Percentiles rank a stretch among this genome's conserved stretches.
Evolutionary conservation across 2,888 invertebrate genomes (phyloP).

Genomic region (Belgica antarctica): DNA sequence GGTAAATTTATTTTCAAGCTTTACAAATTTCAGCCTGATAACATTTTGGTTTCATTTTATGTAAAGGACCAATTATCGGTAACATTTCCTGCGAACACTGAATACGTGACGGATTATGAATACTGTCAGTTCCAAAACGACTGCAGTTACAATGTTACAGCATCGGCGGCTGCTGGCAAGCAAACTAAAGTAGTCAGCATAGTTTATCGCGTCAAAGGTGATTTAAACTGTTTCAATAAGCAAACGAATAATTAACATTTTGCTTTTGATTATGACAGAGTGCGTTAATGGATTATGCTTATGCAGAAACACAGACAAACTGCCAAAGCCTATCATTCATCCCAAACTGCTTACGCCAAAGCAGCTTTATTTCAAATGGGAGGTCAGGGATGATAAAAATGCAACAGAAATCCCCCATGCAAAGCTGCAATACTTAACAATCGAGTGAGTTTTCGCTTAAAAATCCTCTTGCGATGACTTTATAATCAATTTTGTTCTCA

Average conservation of each 20-base stretch:
- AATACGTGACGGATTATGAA: background rate
- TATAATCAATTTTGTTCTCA: too few species aligned
- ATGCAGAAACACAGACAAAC: slow-evolving; percentile 48
- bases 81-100: slow-evolving; percentile 11
- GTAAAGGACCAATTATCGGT: background rate
- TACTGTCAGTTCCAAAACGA: slow-evolving; percentile 7
- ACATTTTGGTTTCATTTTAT: too few species aligned
- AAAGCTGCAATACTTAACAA: background rate
- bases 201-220: slow-evolving; percentile 10
- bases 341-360: slow-evolving; percentile 48
- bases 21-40: too few species aligned
- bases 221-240: background rate
- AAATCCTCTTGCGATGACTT: background rate
- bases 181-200: background rate
- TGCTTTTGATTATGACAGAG: too few species aligned
- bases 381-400: background rate
- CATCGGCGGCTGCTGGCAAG: background rate
- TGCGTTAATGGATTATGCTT: slow-evolving; percentile 50
- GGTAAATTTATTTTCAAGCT: background rate
- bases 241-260: background rate
- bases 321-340: slow-evolving; percentile 48
- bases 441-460: slow-evolving; percentile 5
- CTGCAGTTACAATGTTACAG: slow-evolving; percentile 9
- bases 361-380: slow-evolving; percentile 49
- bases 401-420: background rate